Conservation (phyloP, 2,797 vertebrate species). For the Lophura swinhoii region DNA sequence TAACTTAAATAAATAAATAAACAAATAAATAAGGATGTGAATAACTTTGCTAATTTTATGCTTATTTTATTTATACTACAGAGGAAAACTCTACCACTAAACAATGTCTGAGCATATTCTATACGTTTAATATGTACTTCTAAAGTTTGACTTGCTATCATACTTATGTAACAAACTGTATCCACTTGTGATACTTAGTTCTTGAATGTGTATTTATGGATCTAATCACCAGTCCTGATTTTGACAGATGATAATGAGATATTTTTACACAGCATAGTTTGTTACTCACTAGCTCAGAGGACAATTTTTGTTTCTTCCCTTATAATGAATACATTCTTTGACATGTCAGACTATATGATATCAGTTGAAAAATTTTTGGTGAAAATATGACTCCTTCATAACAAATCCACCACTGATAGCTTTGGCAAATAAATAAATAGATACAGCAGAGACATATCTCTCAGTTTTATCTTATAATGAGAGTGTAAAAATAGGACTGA, state of each 20-base stretch:
- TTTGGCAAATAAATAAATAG: neutral
- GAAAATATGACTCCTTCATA: neutral
- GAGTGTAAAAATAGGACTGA: slow-evolving; percentile 6
- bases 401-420: neutral
- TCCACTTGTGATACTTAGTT: neutral
- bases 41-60: neutral
- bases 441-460: neutral
- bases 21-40: neutral
- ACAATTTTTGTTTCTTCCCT: neutral
- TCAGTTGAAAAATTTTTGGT: neutral
- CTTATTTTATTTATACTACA: neutral
- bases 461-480: neutral
- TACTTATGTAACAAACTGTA: neutral
- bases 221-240: neutral
- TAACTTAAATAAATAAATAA: neutral
- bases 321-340: neutral
- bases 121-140: neutral
- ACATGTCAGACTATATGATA: neutral
- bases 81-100: neutral
- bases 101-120: neutral
- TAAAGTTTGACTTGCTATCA: neutral
- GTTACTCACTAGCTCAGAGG: neutral
- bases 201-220: neutral
- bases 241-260: neutral
- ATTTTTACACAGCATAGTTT: neutral